Evolutionary conservation across 2,113 vertebrate species (phyloP), one percentile per base, ranked within the genome.

Genomic region (Pholis gunnellus): DNA sequence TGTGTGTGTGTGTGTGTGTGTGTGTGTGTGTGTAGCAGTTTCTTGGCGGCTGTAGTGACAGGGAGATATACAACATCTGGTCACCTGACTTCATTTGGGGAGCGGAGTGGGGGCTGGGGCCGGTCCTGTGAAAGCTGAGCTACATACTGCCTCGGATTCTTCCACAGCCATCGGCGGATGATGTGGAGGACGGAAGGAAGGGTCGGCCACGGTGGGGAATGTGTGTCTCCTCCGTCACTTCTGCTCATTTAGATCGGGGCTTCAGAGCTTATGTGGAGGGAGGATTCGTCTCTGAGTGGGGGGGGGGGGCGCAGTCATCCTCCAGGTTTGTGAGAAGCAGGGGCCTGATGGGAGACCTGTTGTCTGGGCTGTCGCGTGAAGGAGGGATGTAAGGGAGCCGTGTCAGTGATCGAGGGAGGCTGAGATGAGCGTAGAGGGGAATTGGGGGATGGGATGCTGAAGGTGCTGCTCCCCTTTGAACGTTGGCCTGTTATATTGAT

Each of bases 41-140:
- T 93, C 88, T 92, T 92, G 93, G 92, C 88, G 86, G 89, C 88
- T 72, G 82, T 87, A 87, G 88, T 93, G 89, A 92, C 92, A 89
- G 87, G 74, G 89, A 94, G 93, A 93, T 90, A 89, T 94, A 93
- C 91, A 93, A 94, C 92, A 92, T 93, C 92, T 94, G 91, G 92
- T 94, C 94, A 94, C 93, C 94, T 94, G 93, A 94, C 92, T 92
- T 91, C 86, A 84, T 75, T 46, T 88, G 87, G 92, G 88, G 92
- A 88, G 91, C 66, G 50, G 86, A 87, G 79, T 89, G 92, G 90
- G 91, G 92, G 90, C 69, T 87, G 92, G 91, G 88, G 79, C 81
- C 36, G 72, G 84, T 88, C 79, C 86, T 90, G 78, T 87, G 86
- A 88, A 87, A 86, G 83, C 90, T 72, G 78, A 92, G 90, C 90